Evolutionary conservation across 1,140 invertebrate genomes (phyloP).

Genomic region (Drosophila ananassae): DNA sequence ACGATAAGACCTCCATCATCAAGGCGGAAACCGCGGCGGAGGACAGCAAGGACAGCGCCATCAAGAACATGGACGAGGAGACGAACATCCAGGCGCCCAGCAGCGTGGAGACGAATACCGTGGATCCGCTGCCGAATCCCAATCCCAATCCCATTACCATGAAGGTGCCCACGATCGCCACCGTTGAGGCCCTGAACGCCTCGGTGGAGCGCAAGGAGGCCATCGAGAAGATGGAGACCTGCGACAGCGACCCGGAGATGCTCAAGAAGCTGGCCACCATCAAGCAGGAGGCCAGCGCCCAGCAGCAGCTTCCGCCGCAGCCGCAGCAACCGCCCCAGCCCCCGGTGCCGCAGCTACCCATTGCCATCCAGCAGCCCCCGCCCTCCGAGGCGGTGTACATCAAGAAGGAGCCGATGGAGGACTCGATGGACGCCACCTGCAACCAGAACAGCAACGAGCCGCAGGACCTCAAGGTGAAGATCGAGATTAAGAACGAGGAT

Average conservation of each 20-base stretch:
- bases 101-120: conserved; percentile 40
- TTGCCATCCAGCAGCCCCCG: conserved; percentile 41
- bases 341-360: conserved; percentile 52
- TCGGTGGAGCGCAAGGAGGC: conserved; percentile 75
- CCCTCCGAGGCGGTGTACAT: conserved; percentile 73
- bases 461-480: conserved; percentile 83
- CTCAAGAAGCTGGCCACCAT: conserved; percentile 80
- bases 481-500: conserved; percentile 82
- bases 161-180: conserved; percentile 79
- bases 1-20: conserved; percentile 59
- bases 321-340: conserved; percentile 79
- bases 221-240: conserved; percentile 76
- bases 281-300: conserved; percentile 73
- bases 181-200: conserved; percentile 76
- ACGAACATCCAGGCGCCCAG: conserved; percentile 79
- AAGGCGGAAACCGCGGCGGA: conserved; percentile 62
- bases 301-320: conserved; percentile 46
- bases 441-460: conserved; percentile 83
- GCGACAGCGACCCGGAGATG: conserved; percentile 75
- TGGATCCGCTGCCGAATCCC: conserved; percentile 22
- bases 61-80: conserved; percentile 83
- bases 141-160: conserved; percentile 50
- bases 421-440: conserved; percentile 81
- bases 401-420: conserved; percentile 84
- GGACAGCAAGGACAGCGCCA: conserved; percentile 72